Base-by-base conservation (phyloP, 2,113 vertebrate genomes). In the Coptodon rendalli region DNA sequence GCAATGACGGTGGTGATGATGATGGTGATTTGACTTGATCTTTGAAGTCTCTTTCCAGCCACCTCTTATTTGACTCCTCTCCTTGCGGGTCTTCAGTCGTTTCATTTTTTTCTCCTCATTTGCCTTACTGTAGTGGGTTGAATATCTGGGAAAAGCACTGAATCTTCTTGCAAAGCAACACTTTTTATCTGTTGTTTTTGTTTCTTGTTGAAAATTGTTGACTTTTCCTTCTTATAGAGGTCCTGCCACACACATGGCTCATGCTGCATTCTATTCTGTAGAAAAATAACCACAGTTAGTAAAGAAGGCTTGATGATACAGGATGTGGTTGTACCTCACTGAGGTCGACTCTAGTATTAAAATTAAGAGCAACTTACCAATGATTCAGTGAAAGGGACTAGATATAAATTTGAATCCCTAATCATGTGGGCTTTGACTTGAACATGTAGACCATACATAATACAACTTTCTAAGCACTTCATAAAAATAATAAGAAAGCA, bases 61-160 rank as follows among this genome's bases (percentile, higher is more conserved):
- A 8, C 59, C 38, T 88, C 90, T 95, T 80, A 81, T 86, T 4
- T 85, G 82, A 80, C 94, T 92, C 22, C 96, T 95, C 52, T 97
- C 96, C 80, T 96, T 97, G 27, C 94, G 93, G 5, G 95, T 96
- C 89, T 93, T 96, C 31, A 97, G 92, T 19, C 93, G 91, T 92
- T 97, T 97, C 11, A 89, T 87, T 90, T 94, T 96, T 27, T 36
- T 56, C 24, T 78, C 53, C 53, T 54, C 53, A 19, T 91, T 59
- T n/a, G 54, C 80, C 61, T 78, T 79, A 80, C 48, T 61, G 4
- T 8, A 17, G 6, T 10, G 81, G 19, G 40, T 61, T 48, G 24
- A 83, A 88, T 56, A 82, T 48, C 66, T 56, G 86, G 89, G 56
- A 73, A 66, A 31, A 40, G 82, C 24, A 57, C 8, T 50, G 11